phyloP scores from a whole-genome alignment of 1,140 invertebrate species.

The Zeugodacus cucurbitae region DNA sequence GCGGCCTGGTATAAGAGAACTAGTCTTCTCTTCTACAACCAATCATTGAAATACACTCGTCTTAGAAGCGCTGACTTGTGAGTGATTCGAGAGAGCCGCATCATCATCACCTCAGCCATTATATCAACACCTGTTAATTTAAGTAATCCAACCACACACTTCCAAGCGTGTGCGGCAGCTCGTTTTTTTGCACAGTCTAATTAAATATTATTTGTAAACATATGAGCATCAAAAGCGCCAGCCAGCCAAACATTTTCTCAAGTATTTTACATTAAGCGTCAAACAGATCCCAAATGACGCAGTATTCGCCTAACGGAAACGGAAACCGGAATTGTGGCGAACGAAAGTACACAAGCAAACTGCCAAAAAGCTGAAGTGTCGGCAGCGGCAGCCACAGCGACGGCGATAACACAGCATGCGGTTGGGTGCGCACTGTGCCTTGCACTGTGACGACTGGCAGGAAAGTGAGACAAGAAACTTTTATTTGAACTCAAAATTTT shows the following conservation, averaged over 20 bases:
- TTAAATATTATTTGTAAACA: background rate
- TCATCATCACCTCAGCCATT: too few relatives aligned
- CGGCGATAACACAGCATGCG: background rate
- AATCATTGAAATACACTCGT: too few relatives aligned
- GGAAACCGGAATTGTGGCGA: slow-evolving; percentile 13
- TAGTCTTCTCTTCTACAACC: too few relatives aligned
- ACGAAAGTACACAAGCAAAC: slow-evolving; percentile 6
- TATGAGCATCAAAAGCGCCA: background rate
- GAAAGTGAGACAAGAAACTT: slow-evolving; percentile 18
- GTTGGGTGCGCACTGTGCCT: background rate
- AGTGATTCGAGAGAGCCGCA: too few relatives aligned
- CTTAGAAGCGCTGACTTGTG: too few relatives aligned
- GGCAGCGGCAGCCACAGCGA: background rate
- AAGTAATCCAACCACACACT: background rate
- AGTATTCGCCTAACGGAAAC: slow-evolving; percentile 1
- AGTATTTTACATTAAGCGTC: background rate
- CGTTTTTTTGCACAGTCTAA: background rate
- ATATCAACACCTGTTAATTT: background rate
- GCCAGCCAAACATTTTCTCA: background rate
- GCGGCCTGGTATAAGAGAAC: too few relatives aligned
- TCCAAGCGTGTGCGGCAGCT: background rate
- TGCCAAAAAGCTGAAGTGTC: background rate
- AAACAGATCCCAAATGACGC: slow-evolving; percentile 21
- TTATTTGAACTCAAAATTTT: slow-evolving; percentile 31
- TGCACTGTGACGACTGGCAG: background rate